Conservation (phyloP, 1,140 invertebrate species). For the Galleria mellonella region DNA sequence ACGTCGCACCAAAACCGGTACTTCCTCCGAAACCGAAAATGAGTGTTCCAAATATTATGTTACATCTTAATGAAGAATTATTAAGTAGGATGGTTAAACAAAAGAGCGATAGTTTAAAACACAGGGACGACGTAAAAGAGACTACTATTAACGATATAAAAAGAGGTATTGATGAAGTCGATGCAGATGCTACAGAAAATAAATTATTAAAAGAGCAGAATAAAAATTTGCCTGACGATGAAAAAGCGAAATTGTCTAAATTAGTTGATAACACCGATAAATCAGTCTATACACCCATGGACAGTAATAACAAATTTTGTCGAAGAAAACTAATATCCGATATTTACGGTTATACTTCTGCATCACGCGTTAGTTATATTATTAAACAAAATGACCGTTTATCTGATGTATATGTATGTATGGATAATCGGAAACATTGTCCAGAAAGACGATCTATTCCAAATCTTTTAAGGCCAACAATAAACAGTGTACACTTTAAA, state of each 20-base stretch:
- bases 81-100: too few species aligned
- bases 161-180: too few species aligned
- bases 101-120: too few species aligned
- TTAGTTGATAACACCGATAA: background rate
- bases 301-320: background rate
- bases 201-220: background rate
- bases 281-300: conserved; percentile 1
- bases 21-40: too few species aligned
- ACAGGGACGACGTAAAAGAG: too few species aligned
- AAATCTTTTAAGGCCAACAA: conserved; percentile 1
- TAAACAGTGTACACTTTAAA: conserved; percentile 23
- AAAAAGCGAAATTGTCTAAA: conserved; percentile 3
- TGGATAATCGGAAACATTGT: conserved; percentile 1
- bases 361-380: too few species aligned
- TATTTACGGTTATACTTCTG: too few species aligned
- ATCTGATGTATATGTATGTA: conserved; percentile 4
- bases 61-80: too few species aligned
- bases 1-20: background rate
- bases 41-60: too few species aligned
- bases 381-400: background rate
- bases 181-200: too few species aligned
- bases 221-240: conserved; percentile 11
- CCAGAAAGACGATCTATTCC: conserved; percentile 9
- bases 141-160: too few species aligned
- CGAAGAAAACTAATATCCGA: background rate